phyloP scores from a whole-genome alignment of 2,797 vertebrate species.

The Tiaroga cobitis region DNA sequence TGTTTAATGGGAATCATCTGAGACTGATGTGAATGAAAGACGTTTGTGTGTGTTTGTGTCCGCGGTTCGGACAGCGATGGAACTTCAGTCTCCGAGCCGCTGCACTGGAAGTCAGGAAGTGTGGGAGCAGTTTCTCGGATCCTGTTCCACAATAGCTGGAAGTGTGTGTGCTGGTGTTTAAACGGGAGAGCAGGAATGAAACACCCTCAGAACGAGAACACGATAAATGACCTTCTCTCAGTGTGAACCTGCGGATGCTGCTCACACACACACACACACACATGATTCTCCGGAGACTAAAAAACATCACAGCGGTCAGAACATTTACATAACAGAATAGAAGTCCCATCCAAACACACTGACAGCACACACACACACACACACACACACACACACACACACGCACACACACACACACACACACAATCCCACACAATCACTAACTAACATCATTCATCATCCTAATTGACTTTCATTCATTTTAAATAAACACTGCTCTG shows the following conservation, averaged over 20 bases:
- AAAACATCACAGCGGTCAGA: background rate
- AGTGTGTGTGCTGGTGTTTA: background rate
- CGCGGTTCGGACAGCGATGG: background rate
- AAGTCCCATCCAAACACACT: too few species aligned
- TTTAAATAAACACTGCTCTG: too few species aligned
- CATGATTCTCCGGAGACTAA: too few species aligned
- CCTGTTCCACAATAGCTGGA: constrained; percentile 36
- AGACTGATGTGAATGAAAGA: too few species aligned
- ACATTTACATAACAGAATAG: background rate
- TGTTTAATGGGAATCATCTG: too few species aligned
- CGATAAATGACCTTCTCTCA: background rate
- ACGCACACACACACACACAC: too few species aligned
- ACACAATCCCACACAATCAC: too few species aligned
- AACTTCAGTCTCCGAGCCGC: background rate
- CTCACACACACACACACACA: background rate
- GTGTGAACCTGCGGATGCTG: background rate
- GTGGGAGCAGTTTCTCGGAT: constrained; percentile 9
- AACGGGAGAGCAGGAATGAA: background rate
- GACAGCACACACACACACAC: too few species aligned
- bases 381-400: too few species aligned
- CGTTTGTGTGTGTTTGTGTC: background rate
- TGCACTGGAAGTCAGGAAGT: background rate
- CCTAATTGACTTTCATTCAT: too few species aligned
- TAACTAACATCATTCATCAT: too few species aligned
- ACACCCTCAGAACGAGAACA: background rate